A percentile compares a stretch with the other conserved stretches of the same genome.
phyloP scores from a whole-genome alignment of 2,113 vertebrate genomes.

The Pagrus major region DNA sequence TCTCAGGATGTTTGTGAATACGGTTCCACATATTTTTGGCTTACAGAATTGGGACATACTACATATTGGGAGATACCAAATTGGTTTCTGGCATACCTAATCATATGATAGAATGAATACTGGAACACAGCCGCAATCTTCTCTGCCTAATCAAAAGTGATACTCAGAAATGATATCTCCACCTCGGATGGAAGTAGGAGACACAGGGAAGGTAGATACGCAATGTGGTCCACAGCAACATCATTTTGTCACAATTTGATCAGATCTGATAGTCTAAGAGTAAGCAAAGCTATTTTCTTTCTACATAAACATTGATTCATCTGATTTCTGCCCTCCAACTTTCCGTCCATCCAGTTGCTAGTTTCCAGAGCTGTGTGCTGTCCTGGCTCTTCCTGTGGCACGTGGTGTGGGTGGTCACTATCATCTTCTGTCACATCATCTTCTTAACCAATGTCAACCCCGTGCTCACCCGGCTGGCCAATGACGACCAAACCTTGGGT shows the following conservation, averaged over 20 bases:
- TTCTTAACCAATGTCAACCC: constrained; percentile 89
- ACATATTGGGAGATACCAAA: too few species aligned
- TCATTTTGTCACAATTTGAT: background rate
- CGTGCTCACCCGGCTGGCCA: constrained; percentile 79
- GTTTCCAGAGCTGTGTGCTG: constrained; percentile 78
- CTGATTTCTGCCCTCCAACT: background rate
- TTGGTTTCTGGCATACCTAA: too few species aligned
- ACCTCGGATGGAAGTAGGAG: background rate
- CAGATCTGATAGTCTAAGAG: too few species aligned
- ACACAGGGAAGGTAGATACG: background rate
- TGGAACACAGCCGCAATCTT: too few species aligned
- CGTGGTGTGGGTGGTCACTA: constrained; percentile 86
- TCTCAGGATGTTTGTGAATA: too few species aligned
- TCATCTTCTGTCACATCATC: constrained; percentile 88
- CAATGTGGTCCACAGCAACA: background rate
- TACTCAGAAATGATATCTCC: background rate
- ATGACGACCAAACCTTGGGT: constrained; percentile 60
- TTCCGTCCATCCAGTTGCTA: constrained; percentile 26
- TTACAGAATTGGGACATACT: too few species aligned
- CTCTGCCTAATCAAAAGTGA: background rate
- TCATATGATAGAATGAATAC: too few species aligned
- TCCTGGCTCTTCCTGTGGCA: constrained; percentile 85
- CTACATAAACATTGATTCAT: too few species aligned
- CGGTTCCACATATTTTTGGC: too few species aligned
- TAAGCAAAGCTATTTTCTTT: background rate